Evolutionary conservation across 2,888 invertebrate genomes (phyloP).

Genomic region (Heliconius charithonia): DNA sequence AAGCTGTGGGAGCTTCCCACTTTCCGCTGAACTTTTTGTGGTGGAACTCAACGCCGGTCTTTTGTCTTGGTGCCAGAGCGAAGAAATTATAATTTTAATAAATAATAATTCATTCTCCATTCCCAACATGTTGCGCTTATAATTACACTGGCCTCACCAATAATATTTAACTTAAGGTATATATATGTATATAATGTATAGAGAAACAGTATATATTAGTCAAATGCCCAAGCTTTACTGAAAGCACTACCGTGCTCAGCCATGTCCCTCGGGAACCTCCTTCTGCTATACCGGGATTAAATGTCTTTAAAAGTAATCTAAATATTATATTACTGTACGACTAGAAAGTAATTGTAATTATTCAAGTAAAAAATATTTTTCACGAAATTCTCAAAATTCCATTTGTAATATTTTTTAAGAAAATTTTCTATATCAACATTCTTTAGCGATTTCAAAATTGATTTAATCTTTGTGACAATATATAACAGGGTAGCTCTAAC

Average conservation of each 20-base stretch:
- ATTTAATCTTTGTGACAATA: not conserved
- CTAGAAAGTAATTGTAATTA: not conserved
- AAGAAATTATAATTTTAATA: too few relatives aligned
- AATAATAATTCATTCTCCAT: too few relatives aligned
- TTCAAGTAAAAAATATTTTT: too few relatives aligned
- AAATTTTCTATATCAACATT: not conserved
- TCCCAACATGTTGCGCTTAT: not conserved
- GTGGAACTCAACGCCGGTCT: too few relatives aligned
- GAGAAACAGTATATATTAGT: conserved; percentile 1
- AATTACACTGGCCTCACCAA: not conserved
- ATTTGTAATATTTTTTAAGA: too few relatives aligned
- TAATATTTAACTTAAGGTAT: too few relatives aligned
- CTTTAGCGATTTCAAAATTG: not conserved
- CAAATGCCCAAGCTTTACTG: conserved; percentile 1
- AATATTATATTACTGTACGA: conserved; percentile 1
- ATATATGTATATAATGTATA: not conserved
- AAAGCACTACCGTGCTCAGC: not conserved
- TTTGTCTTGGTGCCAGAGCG: too few relatives aligned
- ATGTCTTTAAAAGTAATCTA: conserved; percentile 15
- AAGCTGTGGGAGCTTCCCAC: too few relatives aligned
- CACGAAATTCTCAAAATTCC: too few relatives aligned
- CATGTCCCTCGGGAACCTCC: not conserved
- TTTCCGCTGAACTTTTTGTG: too few relatives aligned
- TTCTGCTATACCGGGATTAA: not conserved
- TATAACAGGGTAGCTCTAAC: not conserved